phyloP scores from a whole-genome alignment of 2,113 vertebrate species.

The Mirza zaza region DNA sequence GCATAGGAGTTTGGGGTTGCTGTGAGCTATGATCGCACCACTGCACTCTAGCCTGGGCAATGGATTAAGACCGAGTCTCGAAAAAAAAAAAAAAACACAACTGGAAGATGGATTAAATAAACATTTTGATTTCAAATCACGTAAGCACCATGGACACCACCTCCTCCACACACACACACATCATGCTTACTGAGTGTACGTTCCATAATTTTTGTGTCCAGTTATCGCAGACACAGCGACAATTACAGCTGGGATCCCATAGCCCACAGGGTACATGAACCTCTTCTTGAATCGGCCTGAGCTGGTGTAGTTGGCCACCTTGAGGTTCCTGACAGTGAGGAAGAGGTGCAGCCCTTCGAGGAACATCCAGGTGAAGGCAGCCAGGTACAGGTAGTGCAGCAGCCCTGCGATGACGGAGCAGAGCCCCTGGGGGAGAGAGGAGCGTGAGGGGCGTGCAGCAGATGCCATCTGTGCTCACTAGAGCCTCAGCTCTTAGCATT shows the following conservation, averaged over 20 bases:
- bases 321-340: slow-evolving; percentile 80
- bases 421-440: slow-evolving; percentile 44
- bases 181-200: slow-evolving; percentile 69
- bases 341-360: slow-evolving; percentile 78
- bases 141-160: background rate
- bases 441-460: too few species aligned
- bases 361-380: slow-evolving; percentile 82
- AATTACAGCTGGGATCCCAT: slow-evolving; percentile 74
- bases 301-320: slow-evolving; percentile 76
- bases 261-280: slow-evolving; percentile 73
- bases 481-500: background rate
- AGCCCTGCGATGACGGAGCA: slow-evolving; percentile 66
- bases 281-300: slow-evolving; percentile 48
- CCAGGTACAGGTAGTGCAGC: slow-evolving; percentile 80
- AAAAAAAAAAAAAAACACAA: too few species aligned
- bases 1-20: too few species aligned
- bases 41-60: too few species aligned
- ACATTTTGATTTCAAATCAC: background rate
- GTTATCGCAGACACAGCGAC: slow-evolving; percentile 69
- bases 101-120: background rate
- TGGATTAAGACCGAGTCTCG: accelerated
- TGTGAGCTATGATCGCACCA: too few species aligned
- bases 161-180: background rate
- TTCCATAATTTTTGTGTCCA: slow-evolving; percentile 73
- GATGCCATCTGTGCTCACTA: background rate